These are phyloP conservation scores for Passer domesticus DNA, from an alignment of 2,113 vertebrate species.

Conservation along the genomic window DNA sequence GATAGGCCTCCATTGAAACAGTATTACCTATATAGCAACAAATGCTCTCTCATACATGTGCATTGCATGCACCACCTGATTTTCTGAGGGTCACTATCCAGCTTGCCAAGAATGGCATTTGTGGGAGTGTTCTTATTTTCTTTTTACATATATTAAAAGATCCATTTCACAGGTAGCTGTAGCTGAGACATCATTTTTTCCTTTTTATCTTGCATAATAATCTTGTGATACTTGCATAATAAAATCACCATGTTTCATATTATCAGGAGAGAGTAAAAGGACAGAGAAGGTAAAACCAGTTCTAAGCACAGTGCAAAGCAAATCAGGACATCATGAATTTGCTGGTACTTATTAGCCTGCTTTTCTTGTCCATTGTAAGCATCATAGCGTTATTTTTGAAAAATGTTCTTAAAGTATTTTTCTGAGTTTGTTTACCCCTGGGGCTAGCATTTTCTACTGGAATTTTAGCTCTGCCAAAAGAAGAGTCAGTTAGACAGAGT, in stretches of 20 bases:
- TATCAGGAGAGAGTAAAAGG: neutral
- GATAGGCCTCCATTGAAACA: neutral
- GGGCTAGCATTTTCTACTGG: constrained; percentile 48
- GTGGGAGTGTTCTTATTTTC: neutral
- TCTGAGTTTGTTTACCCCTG: constrained; percentile 59
- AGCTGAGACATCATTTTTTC: neutral
- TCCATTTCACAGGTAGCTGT: neutral
- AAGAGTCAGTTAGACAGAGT: constrained; percentile 19
- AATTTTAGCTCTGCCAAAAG: constrained; percentile 50
- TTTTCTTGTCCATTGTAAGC: constrained; percentile 33
- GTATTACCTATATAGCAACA: neutral
- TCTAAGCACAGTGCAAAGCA: constrained; percentile 5
- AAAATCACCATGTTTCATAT: constrained; percentile 11
- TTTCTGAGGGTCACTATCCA: neutral
- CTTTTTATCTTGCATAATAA: neutral
- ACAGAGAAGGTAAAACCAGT: constrained; percentile 8
- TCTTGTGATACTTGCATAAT: neutral
- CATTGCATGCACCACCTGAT: neutral
- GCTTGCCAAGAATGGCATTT: neutral
- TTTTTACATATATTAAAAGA: neutral
- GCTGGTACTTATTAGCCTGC: constrained; percentile 4
- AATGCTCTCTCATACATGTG: neutral
- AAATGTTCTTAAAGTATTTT: constrained; percentile 50
- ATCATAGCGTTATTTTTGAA: constrained; percentile 33
- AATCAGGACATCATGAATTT: constrained; percentile 17